Conservation (phyloP, 2,113 vertebrate species). For the Eublepharis macularius region DNA sequence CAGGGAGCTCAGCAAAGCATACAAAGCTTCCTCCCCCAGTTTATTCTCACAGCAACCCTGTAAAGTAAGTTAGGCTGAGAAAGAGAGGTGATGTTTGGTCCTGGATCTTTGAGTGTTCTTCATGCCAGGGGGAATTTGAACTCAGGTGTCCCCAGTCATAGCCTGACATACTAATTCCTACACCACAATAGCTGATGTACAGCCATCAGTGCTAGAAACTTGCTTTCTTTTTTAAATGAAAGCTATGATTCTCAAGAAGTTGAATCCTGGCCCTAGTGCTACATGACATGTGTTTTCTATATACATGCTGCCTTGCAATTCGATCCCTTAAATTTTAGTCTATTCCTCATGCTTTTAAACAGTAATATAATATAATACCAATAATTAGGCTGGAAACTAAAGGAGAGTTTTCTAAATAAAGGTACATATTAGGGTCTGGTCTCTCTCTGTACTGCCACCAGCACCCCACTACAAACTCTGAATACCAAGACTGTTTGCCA, state of each 20-base stretch:
- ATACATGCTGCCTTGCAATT: not conserved
- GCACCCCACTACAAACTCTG: not conserved
- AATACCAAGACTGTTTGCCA: not conserved
- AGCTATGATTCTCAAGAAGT: not conserved
- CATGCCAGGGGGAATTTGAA: too few relatives aligned
- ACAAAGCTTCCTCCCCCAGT: too few relatives aligned
- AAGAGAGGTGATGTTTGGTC: too few relatives aligned
- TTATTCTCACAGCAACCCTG: too few relatives aligned
- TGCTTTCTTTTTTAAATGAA: not conserved
- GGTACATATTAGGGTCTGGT: not conserved
- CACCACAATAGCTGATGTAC: too few relatives aligned
- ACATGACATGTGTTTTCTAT: not conserved
- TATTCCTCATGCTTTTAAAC: not conserved
- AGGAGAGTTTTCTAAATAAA: not conserved
- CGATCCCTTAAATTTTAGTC: not conserved
- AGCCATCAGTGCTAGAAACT: not conserved
- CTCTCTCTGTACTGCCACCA: not conserved
- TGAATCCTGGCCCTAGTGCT: not conserved
- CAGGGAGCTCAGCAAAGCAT: too few relatives aligned
- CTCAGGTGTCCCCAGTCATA: too few relatives aligned
- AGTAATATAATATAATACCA: not conserved
- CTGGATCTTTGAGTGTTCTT: too few relatives aligned
- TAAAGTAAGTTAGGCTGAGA: too few relatives aligned
- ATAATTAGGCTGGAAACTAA: not conserved
- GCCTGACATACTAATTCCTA: too few relatives aligned